These are phyloP conservation scores for Sebastes iracundus DNA, from an alignment of 2,797 vertebrate genomes.

Conservation along the genomic window DNA sequence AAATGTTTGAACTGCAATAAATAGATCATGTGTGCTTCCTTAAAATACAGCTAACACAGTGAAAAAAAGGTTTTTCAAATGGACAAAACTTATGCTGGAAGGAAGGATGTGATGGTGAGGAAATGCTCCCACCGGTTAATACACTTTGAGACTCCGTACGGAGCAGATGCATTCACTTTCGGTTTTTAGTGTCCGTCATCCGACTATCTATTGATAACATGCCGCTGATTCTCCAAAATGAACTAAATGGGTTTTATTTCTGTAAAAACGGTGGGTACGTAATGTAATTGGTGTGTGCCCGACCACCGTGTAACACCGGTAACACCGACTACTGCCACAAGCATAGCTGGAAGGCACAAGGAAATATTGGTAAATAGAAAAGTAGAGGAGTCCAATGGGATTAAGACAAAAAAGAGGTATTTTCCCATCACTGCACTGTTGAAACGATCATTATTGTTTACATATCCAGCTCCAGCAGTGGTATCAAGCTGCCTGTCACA, in stretches of 20 bases:
- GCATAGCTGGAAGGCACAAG: neutral
- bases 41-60: neutral
- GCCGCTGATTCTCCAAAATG: too few relatives aligned
- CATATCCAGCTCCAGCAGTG: slow-evolving; percentile 15
- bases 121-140: too few relatives aligned
- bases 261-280: too few relatives aligned
- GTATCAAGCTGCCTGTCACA: slow-evolving; percentile 34
- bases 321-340: too few relatives aligned
- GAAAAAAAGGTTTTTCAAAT: neutral
- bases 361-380: neutral
- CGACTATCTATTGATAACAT: too few relatives aligned
- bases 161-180: too few relatives aligned
- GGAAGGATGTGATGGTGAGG: too few relatives aligned
- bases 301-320: too few relatives aligned
- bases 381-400: neutral
- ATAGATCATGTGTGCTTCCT: neutral
- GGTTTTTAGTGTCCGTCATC: too few relatives aligned
- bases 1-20: neutral
- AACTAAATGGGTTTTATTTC: too few relatives aligned
- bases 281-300: fast-evolving
- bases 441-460: slow-evolving; percentile 34
- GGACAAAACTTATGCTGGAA: neutral
- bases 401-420: neutral
- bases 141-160: too few relatives aligned
- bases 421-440: slow-evolving; percentile 1